phyloP scores from a whole-genome alignment of 2,888 invertebrate genomes.

The Netelia virgata region DNA sequence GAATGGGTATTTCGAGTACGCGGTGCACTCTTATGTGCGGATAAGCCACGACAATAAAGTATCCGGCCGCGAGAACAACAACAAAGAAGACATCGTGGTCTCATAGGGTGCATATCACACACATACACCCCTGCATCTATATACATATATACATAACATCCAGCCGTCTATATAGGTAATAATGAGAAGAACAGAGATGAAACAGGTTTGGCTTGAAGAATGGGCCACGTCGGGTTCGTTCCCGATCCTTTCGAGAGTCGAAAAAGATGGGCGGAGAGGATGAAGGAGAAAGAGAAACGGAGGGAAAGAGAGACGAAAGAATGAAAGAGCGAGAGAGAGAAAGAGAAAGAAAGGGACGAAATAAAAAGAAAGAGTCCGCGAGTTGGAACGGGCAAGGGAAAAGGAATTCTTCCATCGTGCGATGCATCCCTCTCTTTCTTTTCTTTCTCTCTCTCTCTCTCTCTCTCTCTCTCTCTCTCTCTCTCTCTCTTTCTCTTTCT shows the following conservation, averaged over 20 bases:
- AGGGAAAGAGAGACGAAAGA: slow-evolving; percentile 50
- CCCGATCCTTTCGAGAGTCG: slow-evolving; percentile 50
- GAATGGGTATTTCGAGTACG: slow-evolving; percentile 16
- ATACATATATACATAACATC: slow-evolving; percentile 9
- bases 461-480: slow-evolving; percentile 12
- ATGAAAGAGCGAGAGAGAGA: slow-evolving; percentile 50
- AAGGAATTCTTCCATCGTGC: slow-evolving; percentile 1
- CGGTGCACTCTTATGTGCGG: slow-evolving; percentile 56
- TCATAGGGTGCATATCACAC: slow-evolving; percentile 12
- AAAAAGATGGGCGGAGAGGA: slow-evolving; percentile 59
- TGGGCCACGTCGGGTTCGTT: slow-evolving; percentile 69
- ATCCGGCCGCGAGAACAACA: slow-evolving; percentile 78
- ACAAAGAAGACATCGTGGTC: slow-evolving; percentile 74
- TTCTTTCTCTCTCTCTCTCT: slow-evolving; percentile 37
- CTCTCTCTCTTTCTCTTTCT: slow-evolving; percentile 33
- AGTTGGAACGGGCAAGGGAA: slow-evolving; percentile 54
- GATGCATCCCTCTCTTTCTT: slow-evolving; percentile 7
- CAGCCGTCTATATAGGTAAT: slow-evolving; percentile 73
- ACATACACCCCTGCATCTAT: slow-evolving; percentile 16
- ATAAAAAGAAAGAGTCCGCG: slow-evolving; percentile 39
- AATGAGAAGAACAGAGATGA: slow-evolving; percentile 82
- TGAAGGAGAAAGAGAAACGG: slow-evolving; percentile 29
- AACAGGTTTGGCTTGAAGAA: slow-evolving; percentile 82
- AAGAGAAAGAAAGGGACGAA: slow-evolving; percentile 21
- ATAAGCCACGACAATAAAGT: slow-evolving; percentile 78